Percentiles rank a stretch among this genome's conserved stretches.
Conservation (phyloP, 2,113 vertebrate genomes). For the Pteronura brasiliensis region DNA sequence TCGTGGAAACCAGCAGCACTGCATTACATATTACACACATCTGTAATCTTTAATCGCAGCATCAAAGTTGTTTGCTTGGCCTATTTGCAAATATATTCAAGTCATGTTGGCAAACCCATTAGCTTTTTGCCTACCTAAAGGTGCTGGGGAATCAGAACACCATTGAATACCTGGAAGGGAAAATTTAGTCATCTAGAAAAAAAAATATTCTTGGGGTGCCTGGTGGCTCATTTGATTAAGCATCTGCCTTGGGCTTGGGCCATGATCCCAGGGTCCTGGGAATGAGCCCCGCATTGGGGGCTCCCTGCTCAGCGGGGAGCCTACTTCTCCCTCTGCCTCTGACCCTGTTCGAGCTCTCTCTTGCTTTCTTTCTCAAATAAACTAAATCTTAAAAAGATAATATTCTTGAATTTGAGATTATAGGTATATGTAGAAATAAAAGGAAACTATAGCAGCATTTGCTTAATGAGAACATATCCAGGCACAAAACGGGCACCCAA, state of each 20-base stretch:
- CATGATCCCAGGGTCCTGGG: not conserved
- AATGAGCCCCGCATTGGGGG: not conserved
- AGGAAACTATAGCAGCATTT: not conserved
- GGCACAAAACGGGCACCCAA: not conserved
- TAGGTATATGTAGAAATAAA: not conserved
- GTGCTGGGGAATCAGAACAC: not conserved
- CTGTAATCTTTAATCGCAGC: not conserved
- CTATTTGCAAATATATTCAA: not conserved
- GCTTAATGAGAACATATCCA: not conserved
- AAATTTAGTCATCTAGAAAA: not conserved
- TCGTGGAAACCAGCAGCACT: not conserved
- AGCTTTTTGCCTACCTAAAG: not conserved
- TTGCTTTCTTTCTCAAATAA: not conserved
- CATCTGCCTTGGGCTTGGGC: not conserved
- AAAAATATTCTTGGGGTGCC: not conserved
- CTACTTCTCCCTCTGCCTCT: not conserved
- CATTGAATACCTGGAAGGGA: not conserved
- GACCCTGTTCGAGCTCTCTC: not conserved
- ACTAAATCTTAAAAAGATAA: not conserved
- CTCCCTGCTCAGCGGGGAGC: not conserved
- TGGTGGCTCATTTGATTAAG: not conserved
- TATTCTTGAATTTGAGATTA: not conserved
- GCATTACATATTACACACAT: not conserved
- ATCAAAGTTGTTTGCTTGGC: not conserved
- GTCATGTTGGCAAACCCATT: not conserved